Evolutionary conservation across 1,140 invertebrate genomes (phyloP), one percentile per base, ranked within the genome.

Genomic region (Bombus turneri): DNA sequence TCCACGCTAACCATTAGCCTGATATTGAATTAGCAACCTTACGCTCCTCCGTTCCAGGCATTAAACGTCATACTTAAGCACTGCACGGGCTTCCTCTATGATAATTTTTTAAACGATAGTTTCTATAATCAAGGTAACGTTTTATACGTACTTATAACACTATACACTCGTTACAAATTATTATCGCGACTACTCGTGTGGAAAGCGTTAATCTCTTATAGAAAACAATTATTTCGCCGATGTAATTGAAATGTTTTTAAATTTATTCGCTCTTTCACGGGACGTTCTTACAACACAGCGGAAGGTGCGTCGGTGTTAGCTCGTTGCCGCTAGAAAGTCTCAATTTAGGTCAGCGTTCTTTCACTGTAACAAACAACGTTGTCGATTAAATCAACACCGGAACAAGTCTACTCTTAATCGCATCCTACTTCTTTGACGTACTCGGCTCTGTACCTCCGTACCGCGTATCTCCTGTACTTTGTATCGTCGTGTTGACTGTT

Each of bases 311-410:
- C 47, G 53, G 12, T 10, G 53, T 10, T 15, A 41, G 8, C 37
- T n/a, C 37, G 37, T 34, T n/a, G 22, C 57, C 57, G 15, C 18
- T n/a, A 34, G 78, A 25, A 73, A 71, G 34, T 71, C 12, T 62
- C 15, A 39, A 73, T 41, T 39, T 34, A 81, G 66, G 66, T 81
- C 66, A 71, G 12, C 43, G 34, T 81, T 43, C 53, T 43, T 41
- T 25, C 34, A 18, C 53, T 28, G 41, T 18, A 28, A 39, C 69
- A 39, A 59, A 62, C 69, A 73, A 34, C 39, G 25, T n/a, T 31
- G 37, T 37, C 47, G 80, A 81, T 73, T n/a, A 34, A 62, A 81
- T 62, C 53, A 43, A 81, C 64, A 25, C 80, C 12, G 37, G 9
- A 25, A 43, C 37, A 43, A 10, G 22, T 37, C 8, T 22, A 2